phyloP scores from a whole-genome alignment of 2,797 vertebrate genomes.

The Diceros bicornis region DNA sequence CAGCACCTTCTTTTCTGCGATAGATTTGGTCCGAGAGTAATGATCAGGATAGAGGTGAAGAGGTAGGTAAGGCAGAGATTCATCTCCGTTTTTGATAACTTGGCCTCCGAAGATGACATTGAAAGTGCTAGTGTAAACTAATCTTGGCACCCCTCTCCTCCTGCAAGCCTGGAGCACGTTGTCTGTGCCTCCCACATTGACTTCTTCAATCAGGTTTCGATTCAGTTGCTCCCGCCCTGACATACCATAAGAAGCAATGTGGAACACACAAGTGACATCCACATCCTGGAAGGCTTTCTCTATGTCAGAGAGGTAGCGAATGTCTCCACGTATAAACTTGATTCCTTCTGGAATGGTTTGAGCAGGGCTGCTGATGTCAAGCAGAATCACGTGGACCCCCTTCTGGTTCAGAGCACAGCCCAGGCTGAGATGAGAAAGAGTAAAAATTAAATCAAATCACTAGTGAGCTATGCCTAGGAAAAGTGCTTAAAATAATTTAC shows the following conservation, averaged over 20 bases:
- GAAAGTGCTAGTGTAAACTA: slow-evolving; percentile 98
- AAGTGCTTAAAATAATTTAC: not conserved
- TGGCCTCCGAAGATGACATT: slow-evolving; percentile 98
- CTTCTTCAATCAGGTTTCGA: slow-evolving; percentile 91
- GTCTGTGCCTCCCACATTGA: slow-evolving; percentile 95
- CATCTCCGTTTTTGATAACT: slow-evolving; percentile 95
- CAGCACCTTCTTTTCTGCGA: slow-evolving; percentile 96
- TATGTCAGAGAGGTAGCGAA: slow-evolving; percentile 91
- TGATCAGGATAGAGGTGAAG: slow-evolving; percentile 96
- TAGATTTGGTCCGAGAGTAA: slow-evolving; percentile 97
- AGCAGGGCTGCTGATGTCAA: slow-evolving; percentile 91
- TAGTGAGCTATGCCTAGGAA: not conserved
- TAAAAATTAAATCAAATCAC: not conserved
- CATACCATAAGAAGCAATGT: slow-evolving; percentile 97
- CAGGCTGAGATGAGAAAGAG: slow-evolving; percentile 90
- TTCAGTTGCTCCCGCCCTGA: slow-evolving; percentile 97
- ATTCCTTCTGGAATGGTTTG: slow-evolving; percentile 91
- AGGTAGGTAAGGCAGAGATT: slow-evolving; percentile 96
- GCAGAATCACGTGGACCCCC: slow-evolving; percentile 92
- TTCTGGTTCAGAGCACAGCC: slow-evolving; percentile 91
- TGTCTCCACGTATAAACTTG: slow-evolving; percentile 92
- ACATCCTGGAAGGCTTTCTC: slow-evolving; percentile 89
- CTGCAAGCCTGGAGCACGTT: slow-evolving; percentile 93
- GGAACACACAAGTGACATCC: slow-evolving; percentile 94
- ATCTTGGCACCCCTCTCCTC: slow-evolving; percentile 89